Evolutionary conservation across 2,113 vertebrate genomes (phyloP).

Genomic region (Ciconia boyciana): DNA sequence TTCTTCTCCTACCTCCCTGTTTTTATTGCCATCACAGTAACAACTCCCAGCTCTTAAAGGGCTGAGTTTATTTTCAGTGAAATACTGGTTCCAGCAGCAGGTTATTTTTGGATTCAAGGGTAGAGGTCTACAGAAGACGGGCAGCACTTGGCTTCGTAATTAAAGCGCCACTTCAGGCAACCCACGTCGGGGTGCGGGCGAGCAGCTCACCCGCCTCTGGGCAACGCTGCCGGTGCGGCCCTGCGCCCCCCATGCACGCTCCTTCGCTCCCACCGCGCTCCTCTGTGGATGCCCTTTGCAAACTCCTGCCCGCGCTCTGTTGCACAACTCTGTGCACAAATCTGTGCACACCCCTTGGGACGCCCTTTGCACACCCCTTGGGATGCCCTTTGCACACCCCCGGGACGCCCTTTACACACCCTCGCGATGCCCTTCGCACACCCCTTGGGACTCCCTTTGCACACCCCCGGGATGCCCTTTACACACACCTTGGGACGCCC

Average conservation of each 20-base stretch:
- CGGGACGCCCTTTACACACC: too few relatives aligned
- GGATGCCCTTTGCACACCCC: too few relatives aligned
- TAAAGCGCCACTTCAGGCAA: rapidly evolving
- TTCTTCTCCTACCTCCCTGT: not conserved
- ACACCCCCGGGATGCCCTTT: too few relatives aligned
- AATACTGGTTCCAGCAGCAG: rapidly evolving
- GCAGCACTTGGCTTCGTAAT: too few relatives aligned
- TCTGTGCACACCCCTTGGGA: too few relatives aligned
- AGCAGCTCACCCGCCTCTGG: not conserved
- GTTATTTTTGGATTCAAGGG: not conserved
- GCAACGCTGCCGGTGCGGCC: not conserved
- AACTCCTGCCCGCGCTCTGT: rapidly evolving
- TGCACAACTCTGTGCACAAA: too few relatives aligned
- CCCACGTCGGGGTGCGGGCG: rapidly evolving
- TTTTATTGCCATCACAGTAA: not conserved
- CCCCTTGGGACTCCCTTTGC: too few relatives aligned
- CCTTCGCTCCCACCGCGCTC: not conserved
- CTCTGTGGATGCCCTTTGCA: too few relatives aligned
- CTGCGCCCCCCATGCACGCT: too few relatives aligned
- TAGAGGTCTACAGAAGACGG: not conserved
- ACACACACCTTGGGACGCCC: too few relatives aligned
- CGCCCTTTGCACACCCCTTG: too few relatives aligned
- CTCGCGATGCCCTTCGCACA: too few relatives aligned
- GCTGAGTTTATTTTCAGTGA: not conserved
- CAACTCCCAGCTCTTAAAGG: not conserved